Percentiles rank a stretch among this genome's conserved stretches.
These are phyloP conservation scores for Nephrotoma guestfalica DNA, from an alignment of 2,888 invertebrate species.

Conservation along the genomic window DNA sequence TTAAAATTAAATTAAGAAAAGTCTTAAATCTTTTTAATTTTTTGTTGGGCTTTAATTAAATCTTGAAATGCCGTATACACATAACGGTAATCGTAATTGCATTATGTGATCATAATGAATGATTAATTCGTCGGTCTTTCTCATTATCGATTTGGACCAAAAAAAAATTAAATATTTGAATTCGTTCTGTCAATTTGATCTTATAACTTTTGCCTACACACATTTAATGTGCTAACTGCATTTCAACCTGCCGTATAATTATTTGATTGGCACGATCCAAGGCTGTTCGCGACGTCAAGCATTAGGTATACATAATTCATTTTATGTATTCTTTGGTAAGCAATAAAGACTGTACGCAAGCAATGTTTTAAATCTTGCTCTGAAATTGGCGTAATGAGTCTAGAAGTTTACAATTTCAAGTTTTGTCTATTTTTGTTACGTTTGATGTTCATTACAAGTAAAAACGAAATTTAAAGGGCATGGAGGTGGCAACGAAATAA, in stretches of 20 bases:
- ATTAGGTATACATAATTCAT: too few relatives aligned
- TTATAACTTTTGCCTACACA: background rate
- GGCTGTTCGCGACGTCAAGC: background rate
- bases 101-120: background rate
- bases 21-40: background rate
- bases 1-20: background rate
- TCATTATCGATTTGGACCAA: background rate
- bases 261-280: background rate
- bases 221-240: background rate
- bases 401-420: too few relatives aligned
- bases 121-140: background rate
- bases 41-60: background rate
- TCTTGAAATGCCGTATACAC: background rate
- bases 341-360: too few relatives aligned
- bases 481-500: too few relatives aligned
- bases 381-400: too few relatives aligned
- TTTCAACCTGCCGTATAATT: background rate
- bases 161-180: background rate
- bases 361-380: too few relatives aligned
- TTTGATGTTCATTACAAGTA: too few relatives aligned
- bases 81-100: background rate
- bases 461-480: too few relatives aligned
- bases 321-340: too few relatives aligned
- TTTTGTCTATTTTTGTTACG: too few relatives aligned
- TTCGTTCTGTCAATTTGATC: background rate